Conservation (phyloP, 1,140 invertebrate species). For the Pantala flavescens region DNA sequence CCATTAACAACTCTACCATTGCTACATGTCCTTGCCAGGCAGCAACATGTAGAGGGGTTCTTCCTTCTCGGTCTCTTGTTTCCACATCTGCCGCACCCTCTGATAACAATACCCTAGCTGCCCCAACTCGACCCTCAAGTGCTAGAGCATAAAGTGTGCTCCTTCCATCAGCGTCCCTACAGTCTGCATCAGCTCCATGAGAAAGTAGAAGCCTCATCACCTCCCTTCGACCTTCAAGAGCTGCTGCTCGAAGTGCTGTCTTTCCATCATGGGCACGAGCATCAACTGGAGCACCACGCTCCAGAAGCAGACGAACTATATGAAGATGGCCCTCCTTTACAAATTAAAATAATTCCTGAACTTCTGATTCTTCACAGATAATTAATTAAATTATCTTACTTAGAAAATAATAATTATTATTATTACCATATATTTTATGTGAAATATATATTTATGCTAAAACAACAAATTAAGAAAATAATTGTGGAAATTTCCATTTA, state of each 20-base stretch:
- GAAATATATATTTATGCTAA: no score
- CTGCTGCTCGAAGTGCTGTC: slow-evolving; percentile 79
- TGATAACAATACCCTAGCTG: slow-evolving; percentile 70
- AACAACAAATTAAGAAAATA: no score
- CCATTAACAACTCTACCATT: slow-evolving; percentile 70
- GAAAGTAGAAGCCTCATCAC: slow-evolving; percentile 61
- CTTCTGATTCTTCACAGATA: neutral
- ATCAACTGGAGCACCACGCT: slow-evolving; percentile 69
- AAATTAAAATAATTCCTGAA: neutral
- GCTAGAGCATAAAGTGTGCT: slow-evolving; percentile 86
- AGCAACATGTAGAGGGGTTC: slow-evolving; percentile 87
- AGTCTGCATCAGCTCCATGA: slow-evolving; percentile 76
- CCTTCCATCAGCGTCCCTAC: slow-evolving; percentile 82
- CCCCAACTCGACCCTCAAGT: slow-evolving; percentile 77
- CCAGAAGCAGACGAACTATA: slow-evolving; percentile 59
- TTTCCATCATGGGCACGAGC: slow-evolving; percentile 87
- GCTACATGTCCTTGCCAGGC: slow-evolving; percentile 86
- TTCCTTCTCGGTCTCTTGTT: slow-evolving; percentile 76
- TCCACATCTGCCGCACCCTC: slow-evolving; percentile 72
- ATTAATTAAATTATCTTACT: no score
- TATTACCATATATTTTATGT: no score
- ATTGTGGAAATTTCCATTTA: no score
- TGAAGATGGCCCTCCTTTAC: slow-evolving; percentile 68
- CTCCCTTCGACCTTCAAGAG: slow-evolving; percentile 75
- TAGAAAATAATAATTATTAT: no score